Conservation (phyloP, 2,888 invertebrate genomes). For the Heliconius erato region DNA sequence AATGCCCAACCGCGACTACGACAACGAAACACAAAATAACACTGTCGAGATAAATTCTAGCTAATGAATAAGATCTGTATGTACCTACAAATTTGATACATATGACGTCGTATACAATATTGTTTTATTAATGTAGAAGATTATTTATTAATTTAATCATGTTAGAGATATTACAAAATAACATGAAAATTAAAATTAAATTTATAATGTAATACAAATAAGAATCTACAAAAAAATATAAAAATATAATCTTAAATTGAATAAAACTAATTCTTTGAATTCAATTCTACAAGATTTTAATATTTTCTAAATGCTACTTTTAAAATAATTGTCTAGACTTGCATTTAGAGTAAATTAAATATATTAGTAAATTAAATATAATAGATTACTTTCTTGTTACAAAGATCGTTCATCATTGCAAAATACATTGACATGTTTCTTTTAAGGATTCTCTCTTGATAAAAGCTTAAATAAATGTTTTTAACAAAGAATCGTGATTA, state of each 20-base stretch:
- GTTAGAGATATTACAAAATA: too few relatives aligned
- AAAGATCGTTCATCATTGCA: slow-evolving; percentile 27
- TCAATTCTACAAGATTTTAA: not conserved
- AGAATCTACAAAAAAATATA: too few relatives aligned
- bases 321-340: not conserved
- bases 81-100: accelerated
- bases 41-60: too few relatives aligned
- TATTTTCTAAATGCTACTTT: not conserved
- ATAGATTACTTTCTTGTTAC: slow-evolving; percentile 1
- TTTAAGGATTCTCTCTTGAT: not conserved
- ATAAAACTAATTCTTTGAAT: not conserved
- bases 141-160: too few relatives aligned
- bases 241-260: not conserved
- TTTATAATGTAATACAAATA: too few relatives aligned
- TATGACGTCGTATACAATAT: too few relatives aligned
- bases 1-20: too few relatives aligned
- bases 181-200: too few relatives aligned
- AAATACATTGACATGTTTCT: slow-evolving; percentile 28
- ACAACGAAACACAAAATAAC: too few relatives aligned
- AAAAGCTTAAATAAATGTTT: not conserved
- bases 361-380: not conserved
- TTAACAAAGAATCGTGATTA: not conserved
- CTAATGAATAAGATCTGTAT: too few relatives aligned
- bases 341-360: not conserved
- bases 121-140: too few relatives aligned